Conservation (phyloP, 2,888 invertebrate species). For the Orthosia gothica region DNA sequence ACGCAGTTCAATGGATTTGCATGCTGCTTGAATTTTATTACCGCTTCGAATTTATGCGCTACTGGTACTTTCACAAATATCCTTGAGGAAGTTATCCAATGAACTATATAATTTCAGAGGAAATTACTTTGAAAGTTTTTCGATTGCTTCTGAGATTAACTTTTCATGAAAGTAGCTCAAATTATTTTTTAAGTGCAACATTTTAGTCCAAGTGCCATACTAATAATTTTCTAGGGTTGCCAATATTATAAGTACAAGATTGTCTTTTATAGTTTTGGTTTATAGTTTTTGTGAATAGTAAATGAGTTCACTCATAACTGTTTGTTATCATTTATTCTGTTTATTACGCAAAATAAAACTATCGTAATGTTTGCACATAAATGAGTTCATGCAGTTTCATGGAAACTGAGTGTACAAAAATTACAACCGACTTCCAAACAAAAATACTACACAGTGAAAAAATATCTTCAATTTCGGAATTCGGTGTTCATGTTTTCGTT, state of each 20-base stretch:
- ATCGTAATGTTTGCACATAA: not conserved
- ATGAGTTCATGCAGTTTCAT: not conserved
- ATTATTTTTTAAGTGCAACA: constrained; percentile 27
- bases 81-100: constrained; percentile 3
- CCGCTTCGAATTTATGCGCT: constrained; percentile 45
- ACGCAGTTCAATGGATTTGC: constrained; percentile 35
- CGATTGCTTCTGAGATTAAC: constrained; percentile 16
- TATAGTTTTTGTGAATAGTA: not conserved
- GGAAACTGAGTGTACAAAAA: not conserved
- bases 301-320: not conserved
- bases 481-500: too few species aligned
- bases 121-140: not conserved
- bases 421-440: too few species aligned
- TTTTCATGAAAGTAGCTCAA: constrained; percentile 8
- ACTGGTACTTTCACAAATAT: constrained; percentile 17
- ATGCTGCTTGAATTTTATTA: constrained; percentile 39
- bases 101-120: not conserved
- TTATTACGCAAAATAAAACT: not conserved
- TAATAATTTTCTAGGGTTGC: constrained; percentile 8
- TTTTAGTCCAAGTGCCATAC: not conserved
- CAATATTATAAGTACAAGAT: not conserved
- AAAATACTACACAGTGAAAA: too few species aligned
- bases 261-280: not conserved
- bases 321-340: not conserved
- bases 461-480: too few species aligned